Evolutionary conservation across 2,797 vertebrate genomes (phyloP).

Genomic region (Argyrosomus regius): DNA sequence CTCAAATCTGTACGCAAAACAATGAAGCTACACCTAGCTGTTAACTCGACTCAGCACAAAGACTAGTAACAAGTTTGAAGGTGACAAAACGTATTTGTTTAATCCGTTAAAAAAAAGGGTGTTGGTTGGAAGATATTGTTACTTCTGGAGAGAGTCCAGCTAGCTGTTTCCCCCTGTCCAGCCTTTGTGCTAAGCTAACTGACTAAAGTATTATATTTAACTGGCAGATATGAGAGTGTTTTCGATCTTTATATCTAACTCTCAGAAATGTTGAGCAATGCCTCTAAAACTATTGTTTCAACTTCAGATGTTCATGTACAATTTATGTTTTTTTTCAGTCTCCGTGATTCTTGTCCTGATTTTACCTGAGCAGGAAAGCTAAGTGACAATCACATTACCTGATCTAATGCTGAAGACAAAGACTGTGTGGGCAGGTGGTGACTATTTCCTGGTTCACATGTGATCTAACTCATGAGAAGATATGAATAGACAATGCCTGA

Average conservation of each 20-base stretch:
- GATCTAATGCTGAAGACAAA: not conserved
- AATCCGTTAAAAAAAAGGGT: not conserved
- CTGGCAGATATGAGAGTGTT: not conserved
- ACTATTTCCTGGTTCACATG: conserved; percentile 8
- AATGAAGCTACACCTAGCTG: not conserved
- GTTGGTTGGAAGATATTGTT: not conserved
- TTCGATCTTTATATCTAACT: not conserved
- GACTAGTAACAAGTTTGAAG: not conserved
- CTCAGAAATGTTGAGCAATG: not conserved
- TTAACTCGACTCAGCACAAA: not conserved
- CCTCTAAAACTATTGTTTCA: not conserved
- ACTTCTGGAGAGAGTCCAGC: not conserved
- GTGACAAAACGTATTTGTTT: not conserved
- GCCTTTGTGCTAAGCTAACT: not conserved
- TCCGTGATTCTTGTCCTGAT: conserved; percentile 1
- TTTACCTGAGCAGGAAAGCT: not conserved
- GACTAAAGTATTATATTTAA: not conserved
- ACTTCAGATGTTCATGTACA: not conserved
- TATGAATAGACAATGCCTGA: conserved; percentile 48
- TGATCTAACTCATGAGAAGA: conserved; percentile 35
- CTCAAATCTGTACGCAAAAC: not conserved
- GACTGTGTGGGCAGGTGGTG: conserved; percentile 13
- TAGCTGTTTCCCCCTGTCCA: not conserved
- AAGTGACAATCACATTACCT: conserved; percentile 16
- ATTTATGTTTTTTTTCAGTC: not conserved